Base-by-base conservation (phyloP, 1,140 invertebrate genomes). In the Cepaea nemoralis region DNA sequence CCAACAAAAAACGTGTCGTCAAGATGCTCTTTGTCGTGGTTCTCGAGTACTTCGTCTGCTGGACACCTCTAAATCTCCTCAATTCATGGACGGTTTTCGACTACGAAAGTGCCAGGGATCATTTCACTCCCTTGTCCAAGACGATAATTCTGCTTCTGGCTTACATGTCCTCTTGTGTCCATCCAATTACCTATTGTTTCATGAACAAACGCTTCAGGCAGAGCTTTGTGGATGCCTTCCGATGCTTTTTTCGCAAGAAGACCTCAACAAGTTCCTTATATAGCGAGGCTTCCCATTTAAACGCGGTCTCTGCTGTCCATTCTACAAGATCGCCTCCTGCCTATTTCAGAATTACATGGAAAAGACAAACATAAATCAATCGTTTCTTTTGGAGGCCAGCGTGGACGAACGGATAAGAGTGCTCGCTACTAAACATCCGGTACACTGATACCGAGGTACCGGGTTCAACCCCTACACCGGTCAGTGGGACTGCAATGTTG, bases 141-240 rank as follows among this genome's bases (percentile, higher is more conserved):
- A 94, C 95, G 0, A 92, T 95, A 0, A 93, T 97, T 0, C 96
- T 97, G 74, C 92, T 98, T 3, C 89, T 98, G 73, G 95, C 96
- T 1, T 98, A 97, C 88, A 93, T 95, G 48, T 96, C 95, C 0
- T 95, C 95, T 0, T 98, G 96, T 88, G 96, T 96, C 89, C 98
- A 98, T 90, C 97, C 97, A 0, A 96, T 98, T 86, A 98, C 96
- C 0, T 98, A 97, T 89, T 97, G 96, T 91, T 97, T 98, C 93
- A 96, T 98, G 96, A 97, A 97, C 90, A 93, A 93, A 80, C 96
- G 95, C 87, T 98, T 98, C 88, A 92, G 96, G 37, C 94, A 95
- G 77, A 95, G 95, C 0, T 97, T 97, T 87, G 92, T 95, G n/a
- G 91, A 93, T 42, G 93, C 95, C 0, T 95, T 97, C 87, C 93